Conservation (phyloP, 2,888 invertebrate genomes). For the Antheraea yamamai region DNA sequence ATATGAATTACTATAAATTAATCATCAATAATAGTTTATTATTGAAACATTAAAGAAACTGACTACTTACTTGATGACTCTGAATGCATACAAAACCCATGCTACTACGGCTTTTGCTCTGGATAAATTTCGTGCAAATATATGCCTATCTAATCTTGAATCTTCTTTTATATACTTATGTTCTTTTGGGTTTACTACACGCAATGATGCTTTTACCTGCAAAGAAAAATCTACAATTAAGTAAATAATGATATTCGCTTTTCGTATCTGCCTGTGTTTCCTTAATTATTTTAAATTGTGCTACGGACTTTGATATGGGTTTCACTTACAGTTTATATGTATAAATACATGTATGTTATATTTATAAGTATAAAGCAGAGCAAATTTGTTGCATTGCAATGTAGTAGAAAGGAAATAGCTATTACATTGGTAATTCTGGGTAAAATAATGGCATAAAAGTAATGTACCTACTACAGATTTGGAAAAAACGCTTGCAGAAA, state of each 20-base stretch:
- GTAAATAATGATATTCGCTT: too few species aligned
- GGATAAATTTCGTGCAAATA: slow-evolving; percentile 94
- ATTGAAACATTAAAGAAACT: neutral
- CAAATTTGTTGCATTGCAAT: too few species aligned
- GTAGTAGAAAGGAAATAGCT: too few species aligned
- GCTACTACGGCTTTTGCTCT: slow-evolving; percentile 92
- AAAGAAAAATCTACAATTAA: slow-evolving; percentile 20
- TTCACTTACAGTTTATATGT: neutral
- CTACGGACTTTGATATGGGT: too few species aligned
- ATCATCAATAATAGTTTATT: neutral
- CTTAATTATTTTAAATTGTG: too few species aligned
- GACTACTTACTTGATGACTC: slow-evolving; percentile 89
- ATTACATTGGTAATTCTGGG: neutral
- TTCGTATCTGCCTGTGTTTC: too few species aligned
- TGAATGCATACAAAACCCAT: slow-evolving; percentile 89
- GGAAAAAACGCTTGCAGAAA: too few species aligned
- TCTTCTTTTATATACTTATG: slow-evolving; percentile 93
- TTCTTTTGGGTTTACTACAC: slow-evolving; percentile 96
- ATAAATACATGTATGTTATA: too few species aligned
- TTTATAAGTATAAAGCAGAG: too few species aligned
- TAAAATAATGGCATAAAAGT: neutral
- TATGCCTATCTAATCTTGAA: slow-evolving; percentile 94
- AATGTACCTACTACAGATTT: too few species aligned
- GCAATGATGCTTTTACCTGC: slow-evolving; percentile 86
- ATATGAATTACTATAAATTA: neutral